Base-by-base conservation (phyloP, 2,888 invertebrate genomes). In the Cephus rjabovi region DNA sequence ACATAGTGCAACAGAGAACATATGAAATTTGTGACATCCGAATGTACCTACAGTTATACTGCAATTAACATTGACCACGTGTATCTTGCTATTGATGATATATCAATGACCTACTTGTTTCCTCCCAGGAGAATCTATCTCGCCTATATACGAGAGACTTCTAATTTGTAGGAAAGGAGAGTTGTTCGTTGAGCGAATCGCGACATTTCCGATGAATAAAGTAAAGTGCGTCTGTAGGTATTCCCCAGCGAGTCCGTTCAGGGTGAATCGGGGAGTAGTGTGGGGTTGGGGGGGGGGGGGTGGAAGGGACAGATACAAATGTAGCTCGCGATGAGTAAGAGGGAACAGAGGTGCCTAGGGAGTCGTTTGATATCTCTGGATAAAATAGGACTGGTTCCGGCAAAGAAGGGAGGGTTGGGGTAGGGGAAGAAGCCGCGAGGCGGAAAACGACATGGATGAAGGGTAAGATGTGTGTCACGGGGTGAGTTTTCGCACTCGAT, bases 321-420 rank as follows among this genome's bases (percentile, higher is more conserved):
- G 87, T 84, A 83, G 73, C 79, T 73, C 79, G 85, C 85, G 84
- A 87, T 86, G 85, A 88, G 85, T 82, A 83, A 87, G 83, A 82
- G 84, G 83, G 84, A 84, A 83, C 79, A 82, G 84, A 84, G 83
- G 85, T 84, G 85, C 85, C 87, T 84, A 71, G 87, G 85, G 87
- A 85, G 83, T 89, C 88, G 86, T 89, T 88, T 88, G 86, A 88
- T 87, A 87, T 86, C 84, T 83, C 84, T 75, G 81, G 83, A 87
- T 86, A 86, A 87, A 85, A 85, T 86, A 82, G 83, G 73, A 78
- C 40, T 74, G 75, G 75, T 30, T 40, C 15, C 40, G 40, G 40
- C 4, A 40, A 40, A 34, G n/a, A 34, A 34, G 74, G 69, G 77
- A 15, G 74, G 76, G 12, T n/a, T 34, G 34, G 71, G 34, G 34